phyloP scores from a whole-genome alignment of 92 coral and sea anemone species.

The Parazoanthus atlanticus region DNA sequence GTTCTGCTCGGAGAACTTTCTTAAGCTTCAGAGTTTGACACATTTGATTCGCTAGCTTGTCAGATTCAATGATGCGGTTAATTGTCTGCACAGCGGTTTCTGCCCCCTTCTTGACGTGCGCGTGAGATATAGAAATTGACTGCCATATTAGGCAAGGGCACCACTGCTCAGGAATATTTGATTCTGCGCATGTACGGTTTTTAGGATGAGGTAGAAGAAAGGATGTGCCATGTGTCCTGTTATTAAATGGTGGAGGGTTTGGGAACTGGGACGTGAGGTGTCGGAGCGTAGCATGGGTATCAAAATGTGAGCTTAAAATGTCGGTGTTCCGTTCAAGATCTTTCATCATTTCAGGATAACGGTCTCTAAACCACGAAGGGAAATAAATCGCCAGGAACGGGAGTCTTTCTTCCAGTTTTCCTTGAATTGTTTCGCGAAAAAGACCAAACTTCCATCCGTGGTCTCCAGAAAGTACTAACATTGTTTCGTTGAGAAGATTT shows the following conservation, averaged over 20 bases:
- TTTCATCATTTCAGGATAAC: conserved; percentile 33
- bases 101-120: conserved; percentile 45
- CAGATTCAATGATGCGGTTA: conserved; percentile 26
- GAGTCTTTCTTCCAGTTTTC: conserved; percentile 54
- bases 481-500: conserved; percentile 38
- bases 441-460: conserved; percentile 50
- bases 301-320: conserved; percentile 54
- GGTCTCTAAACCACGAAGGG: conserved; percentile 43
- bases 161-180: conserved; percentile 45
- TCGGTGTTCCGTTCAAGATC: conserved; percentile 48
- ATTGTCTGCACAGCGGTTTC: conserved; percentile 38
- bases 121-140: conserved; percentile 26
- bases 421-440: conserved; percentile 50
- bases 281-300: conserved; percentile 48
- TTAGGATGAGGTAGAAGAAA: conserved; percentile 32
- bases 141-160: conserved; percentile 52
- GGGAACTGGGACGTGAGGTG: conserved; percentile 35
- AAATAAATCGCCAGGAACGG: conserved; percentile 49
- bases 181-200: conserved; percentile 48
- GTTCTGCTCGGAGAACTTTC: conserved; percentile 34
- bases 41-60: background rate
- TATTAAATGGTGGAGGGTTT: background rate
- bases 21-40: conserved; percentile 24
- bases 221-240: conserved; percentile 9
- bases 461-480: conserved; percentile 39